Percentiles rank a stretch among this genome's conserved stretches.
These are phyloP conservation scores for Trachops cirrhosus DNA, from an alignment of 2,797 vertebrate genomes.

Conservation along the genomic window DNA sequence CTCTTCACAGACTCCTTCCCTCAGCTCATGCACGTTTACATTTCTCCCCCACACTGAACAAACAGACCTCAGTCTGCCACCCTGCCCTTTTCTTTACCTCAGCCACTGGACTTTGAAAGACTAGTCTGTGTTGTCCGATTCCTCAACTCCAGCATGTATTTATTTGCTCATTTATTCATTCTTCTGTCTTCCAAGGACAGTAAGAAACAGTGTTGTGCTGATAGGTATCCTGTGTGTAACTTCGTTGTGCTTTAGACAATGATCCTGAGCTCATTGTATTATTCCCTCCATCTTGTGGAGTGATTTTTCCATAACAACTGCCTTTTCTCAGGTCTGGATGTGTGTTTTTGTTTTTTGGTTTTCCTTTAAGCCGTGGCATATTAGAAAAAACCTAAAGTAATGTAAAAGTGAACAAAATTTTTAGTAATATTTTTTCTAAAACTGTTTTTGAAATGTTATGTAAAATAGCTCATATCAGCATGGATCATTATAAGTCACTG, in stretches of 20 bases:
- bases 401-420: constrained; percentile 6
- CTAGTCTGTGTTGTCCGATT: neutral
- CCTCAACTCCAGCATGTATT: neutral
- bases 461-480: neutral
- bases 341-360: neutral
- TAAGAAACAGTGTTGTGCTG: constrained; percentile 9
- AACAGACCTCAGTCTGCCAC: neutral
- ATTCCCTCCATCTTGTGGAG: neutral
- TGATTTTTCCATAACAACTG: neutral
- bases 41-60: neutral
- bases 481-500: constrained; percentile 20
- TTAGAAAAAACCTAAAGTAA: constrained; percentile 35
- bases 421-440: constrained; percentile 13
- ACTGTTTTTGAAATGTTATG: constrained; percentile 4
- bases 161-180: neutral
- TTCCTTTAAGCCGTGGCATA: neutral
- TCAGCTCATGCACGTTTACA: neutral
- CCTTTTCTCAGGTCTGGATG: neutral
- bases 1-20: neutral
- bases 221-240: neutral
- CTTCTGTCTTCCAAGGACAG: neutral
- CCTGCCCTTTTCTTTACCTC: neutral
- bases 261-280: neutral
- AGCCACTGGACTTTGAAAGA: neutral
- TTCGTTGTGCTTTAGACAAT: neutral